phyloP scores from a whole-genome alignment of 2,797 vertebrate species.

The Xerus rutilus region DNA sequence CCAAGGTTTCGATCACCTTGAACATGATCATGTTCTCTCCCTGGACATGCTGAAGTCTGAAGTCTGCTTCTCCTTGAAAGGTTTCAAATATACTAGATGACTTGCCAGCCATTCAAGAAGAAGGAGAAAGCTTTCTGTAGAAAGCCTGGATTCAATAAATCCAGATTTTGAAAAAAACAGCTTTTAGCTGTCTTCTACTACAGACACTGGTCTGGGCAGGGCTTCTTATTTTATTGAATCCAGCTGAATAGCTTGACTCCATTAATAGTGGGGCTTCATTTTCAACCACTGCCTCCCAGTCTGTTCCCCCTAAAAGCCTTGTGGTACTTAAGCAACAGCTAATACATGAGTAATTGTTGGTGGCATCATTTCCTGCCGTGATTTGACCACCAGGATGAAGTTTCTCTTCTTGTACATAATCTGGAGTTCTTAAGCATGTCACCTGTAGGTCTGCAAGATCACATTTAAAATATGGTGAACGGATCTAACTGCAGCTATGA shows the following conservation, averaged over 20 bases:
- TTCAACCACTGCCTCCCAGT: conserved; percentile 76
- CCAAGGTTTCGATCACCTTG: background rate
- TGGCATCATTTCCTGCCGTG: conserved; percentile 86
- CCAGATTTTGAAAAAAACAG: conserved; percentile 78
- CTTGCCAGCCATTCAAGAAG: conserved; percentile 78
- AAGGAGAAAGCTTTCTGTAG: conserved; percentile 83
- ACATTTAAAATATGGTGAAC: background rate
- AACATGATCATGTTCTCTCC: background rate
- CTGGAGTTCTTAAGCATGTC: background rate
- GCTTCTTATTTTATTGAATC: conserved; percentile 88
- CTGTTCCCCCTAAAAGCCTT: conserved; percentile 83
- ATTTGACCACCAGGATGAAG: conserved; percentile 84
- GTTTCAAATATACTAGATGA: conserved; percentile 30
- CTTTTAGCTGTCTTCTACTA: conserved; percentile 82
- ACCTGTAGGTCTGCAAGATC: background rate
- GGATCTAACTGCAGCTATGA: background rate
- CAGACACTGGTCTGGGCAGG: conserved; percentile 83
- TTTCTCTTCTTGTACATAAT: conserved; percentile 78
- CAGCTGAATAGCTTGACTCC: conserved; percentile 88
- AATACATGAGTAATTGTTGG: conserved; percentile 83
- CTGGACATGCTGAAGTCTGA: background rate
- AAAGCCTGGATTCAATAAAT: conserved; percentile 89
- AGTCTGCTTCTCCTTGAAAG: conserved; percentile 29
- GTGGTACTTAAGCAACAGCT: conserved; percentile 87
- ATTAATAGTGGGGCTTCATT: conserved; percentile 88